Conservation (phyloP, 2,113 vertebrate species). For the Leucopsar rothschildi region DNA sequence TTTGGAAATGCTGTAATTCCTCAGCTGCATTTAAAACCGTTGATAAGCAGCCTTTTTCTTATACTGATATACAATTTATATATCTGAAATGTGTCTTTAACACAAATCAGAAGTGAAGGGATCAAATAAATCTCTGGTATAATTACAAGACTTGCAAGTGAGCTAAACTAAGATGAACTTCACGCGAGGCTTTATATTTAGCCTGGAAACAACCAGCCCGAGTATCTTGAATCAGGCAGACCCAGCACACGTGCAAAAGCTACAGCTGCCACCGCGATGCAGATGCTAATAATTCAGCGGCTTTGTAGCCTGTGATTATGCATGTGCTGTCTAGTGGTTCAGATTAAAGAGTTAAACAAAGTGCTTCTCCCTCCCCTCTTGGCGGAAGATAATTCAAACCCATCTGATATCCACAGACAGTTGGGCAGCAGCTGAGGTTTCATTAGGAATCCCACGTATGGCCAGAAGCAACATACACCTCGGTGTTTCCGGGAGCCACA, state of each 20-base stretch:
- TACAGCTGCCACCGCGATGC: constrained; percentile 14
- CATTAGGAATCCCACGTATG: constrained; percentile 66
- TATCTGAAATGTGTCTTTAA: not conserved
- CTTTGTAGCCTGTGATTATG: constrained; percentile 43
- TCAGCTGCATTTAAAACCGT: not conserved
- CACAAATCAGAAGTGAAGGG: not conserved
- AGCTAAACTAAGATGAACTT: not conserved
- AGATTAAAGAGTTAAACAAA: constrained; percentile 63
- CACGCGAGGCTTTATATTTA: constrained; percentile 4
- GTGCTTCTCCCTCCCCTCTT: not conserved
- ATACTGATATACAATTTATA: not conserved
- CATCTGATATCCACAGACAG: constrained; percentile 29
- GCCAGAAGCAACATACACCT: constrained; percentile 61
- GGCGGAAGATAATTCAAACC: constrained; percentile 21
- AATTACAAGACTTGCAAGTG: constrained; percentile 5
- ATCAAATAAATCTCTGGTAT: not conserved
- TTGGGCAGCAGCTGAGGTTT: constrained; percentile 61
- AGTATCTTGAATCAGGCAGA: not conserved
- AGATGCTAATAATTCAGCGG: constrained; percentile 36
- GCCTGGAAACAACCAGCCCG: constrained; percentile 5
- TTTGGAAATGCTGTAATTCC: not conserved
- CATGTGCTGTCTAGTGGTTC: not conserved
- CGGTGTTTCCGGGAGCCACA: constrained; percentile 60
- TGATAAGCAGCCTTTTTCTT: not conserved
- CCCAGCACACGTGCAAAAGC: not conserved